Evolutionary conservation across 37 sponge, comb jelly and placozoan species (phyloP), one percentile per base, ranked within the genome.

Genomic region (Halisarca cf. caerulea): DNA sequence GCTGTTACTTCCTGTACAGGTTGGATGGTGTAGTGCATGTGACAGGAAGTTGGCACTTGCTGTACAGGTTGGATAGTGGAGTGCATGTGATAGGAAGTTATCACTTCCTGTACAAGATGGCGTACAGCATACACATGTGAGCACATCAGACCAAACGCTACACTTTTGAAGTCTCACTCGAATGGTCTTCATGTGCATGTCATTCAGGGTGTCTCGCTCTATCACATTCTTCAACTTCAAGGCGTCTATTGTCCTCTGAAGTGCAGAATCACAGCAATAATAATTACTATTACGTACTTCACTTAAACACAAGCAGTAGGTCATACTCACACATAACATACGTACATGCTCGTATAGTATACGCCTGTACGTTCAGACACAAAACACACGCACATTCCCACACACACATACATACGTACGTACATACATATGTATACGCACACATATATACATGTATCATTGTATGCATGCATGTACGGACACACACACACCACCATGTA

Each of bases 171-270:
- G 24, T 40, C 77, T 39, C 77, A 92, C 93, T 82, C 86, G 89
- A 17, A 92, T 92, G 57, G 91, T 86, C 47, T 86, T 89, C 85
- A 92, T 84, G 82, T 92, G 93, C 32, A 89, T 86, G 34, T 89
- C 88, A 83, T 92, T 89, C 51, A 92, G 88, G 3, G 93, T 87
- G 39, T 89, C 88, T 37, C 80, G 89, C 81, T 92, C 93, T 38
- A 89, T 85, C 36, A 70, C 88, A 45, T 80, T 89, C 87, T 92
- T 89, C 75, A 92, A 58, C 68, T 89, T 86, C 57, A 92, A 66
- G 32, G 87, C 90, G 35, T 86, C 87, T 30, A 92, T 89, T 47
- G 90, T 89, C 62, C 87, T 92, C 93, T 92, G 58, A 62, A 6
- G 15, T 15, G 15, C 64, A 62, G 25, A 15, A 28, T 62, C 30